Base-by-base conservation (phyloP, 1,140 invertebrate species). In the Drosophila leontia region DNA sequence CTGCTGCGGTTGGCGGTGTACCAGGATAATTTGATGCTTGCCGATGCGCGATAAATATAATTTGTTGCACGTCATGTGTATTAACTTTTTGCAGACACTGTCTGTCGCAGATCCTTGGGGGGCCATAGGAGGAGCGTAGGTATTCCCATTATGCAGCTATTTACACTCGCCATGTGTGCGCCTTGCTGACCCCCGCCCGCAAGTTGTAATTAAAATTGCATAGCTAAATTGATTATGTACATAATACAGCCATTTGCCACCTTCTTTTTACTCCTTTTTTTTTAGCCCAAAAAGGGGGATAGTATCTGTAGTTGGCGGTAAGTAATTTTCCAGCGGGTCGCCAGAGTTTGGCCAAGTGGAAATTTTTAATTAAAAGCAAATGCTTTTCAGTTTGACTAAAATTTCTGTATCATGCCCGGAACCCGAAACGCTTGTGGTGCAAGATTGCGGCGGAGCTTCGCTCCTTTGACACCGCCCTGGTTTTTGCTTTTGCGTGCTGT, bases 31-130 rank as follows among this genome's bases (percentile, higher is more conserved):
- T 90, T 91, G 82, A 91, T 91, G 82, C 90, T 90, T 91, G 82
- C 75, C 83, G 90, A 91, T 91, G 90, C 82, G 90, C 85, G 90
- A 91, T 91, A 91, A 91, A 91, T 90, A 91, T 91, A 91, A 91
- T 91, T 91, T 91, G 90, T 91, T 86, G 80, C 82, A 90, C 82
- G 84, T 90, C 90, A 86, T 91, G 85, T 90, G 90, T 86, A 91
- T 91, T 88, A 91, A 90, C 83, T 91, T 90, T 82, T 80, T 72
- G 70, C 85, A 70, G 85, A 78, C 86, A 85, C 57, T 85, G 78
- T 90, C 70, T 75, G 78, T 56, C 47, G 59, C 50, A 44, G 39
- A 47, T 51, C 53, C 34, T 15, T 23, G 13, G 53, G 8, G 53
- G 8, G 41, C 64, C 41, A 59, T 12, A 48, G 12, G 11, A 23